phyloP scores from a whole-genome alignment of 2,113 vertebrate genomes.

The Cyphotilapia sp. region DNA sequence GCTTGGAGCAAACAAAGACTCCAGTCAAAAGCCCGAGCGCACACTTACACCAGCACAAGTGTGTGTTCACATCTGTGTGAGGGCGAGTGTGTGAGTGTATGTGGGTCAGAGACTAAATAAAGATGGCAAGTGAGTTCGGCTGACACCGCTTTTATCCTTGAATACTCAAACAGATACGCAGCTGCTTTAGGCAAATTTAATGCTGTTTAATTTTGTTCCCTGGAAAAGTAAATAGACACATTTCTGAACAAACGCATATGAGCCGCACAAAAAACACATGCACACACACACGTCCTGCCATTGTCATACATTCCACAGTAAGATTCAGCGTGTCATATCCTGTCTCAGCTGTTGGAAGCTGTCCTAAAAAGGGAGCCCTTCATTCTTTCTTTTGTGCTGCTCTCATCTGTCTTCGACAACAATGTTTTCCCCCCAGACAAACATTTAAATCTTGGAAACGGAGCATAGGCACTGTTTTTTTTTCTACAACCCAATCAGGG shows the following conservation, averaged over 20 bases:
- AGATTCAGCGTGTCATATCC: constrained; percentile 65
- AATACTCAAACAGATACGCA: constrained; percentile 29
- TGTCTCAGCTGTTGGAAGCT: constrained; percentile 52
- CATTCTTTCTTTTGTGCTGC: constrained; percentile 14
- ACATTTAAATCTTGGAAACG: not conserved
- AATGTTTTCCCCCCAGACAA: not conserved
- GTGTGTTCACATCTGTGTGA: not conserved
- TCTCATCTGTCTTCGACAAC: not conserved
- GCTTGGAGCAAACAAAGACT: constrained; percentile 23
- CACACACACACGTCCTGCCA: not conserved
- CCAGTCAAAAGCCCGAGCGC: not conserved
- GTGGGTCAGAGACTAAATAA: constrained; percentile 39
- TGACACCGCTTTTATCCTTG: constrained; percentile 32
- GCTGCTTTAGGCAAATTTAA: constrained; percentile 9
- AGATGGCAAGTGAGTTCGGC: not conserved
- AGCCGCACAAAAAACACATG: not conserved
- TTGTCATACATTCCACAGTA: constrained; percentile 62
- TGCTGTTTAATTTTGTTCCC: not conserved
- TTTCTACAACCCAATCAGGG: not conserved
- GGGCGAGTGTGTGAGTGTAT: not conserved
- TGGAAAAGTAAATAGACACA: constrained; percentile 7
- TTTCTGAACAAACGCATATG: not conserved
- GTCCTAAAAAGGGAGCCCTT: constrained; percentile 48
- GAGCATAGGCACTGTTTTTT: not conserved
- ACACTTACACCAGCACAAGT: not conserved